A percentile compares a stretch with the other conserved stretches of the same genome.
phyloP scores from a whole-genome alignment of 1,140 invertebrate species.

The Gryon sp. region DNA sequence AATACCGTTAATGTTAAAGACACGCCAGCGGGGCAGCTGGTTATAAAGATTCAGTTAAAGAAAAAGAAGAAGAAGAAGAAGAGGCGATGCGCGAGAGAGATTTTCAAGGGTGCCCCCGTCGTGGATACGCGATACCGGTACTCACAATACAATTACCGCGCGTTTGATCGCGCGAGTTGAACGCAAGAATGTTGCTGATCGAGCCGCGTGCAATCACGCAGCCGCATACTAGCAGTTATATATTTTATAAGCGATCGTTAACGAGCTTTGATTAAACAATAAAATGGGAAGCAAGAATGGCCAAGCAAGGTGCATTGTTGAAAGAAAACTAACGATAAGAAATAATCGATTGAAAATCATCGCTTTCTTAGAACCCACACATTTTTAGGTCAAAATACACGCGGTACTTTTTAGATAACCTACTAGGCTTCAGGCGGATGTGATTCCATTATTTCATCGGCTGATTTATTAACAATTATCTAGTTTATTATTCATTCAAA shows the following conservation, averaged over 20 bases:
- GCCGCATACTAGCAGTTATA: background rate
- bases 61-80: no score
- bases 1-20: slow-evolving; percentile 42
- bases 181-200: slow-evolving; percentile 36
- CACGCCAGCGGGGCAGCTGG: slow-evolving; percentile 31
- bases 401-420: no score
- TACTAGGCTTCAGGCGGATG: no score
- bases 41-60: no score
- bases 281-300: background rate
- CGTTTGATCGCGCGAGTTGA: slow-evolving; percentile 1
- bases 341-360: no score
- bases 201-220: slow-evolving; percentile 22
- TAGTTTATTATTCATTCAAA: no score
- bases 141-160: slow-evolving; percentile 49
- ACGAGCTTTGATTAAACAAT: slow-evolving; percentile 16
- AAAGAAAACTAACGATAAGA: no score
- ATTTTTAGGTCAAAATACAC: no score
- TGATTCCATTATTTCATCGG: no score
- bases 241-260: slow-evolving; percentile 14
- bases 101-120: slow-evolving; percentile 33
- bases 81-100: slow-evolving; percentile 27
- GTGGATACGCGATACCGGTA: slow-evolving; percentile 35
- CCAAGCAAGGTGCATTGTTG: no score
- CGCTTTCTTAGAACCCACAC: no score
- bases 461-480: no score